A percentile compares a stretch with the other conserved stretches of the same genome.
Conservation (phyloP, 2,888 invertebrate genomes). For the Drosophila pegasa region DNA sequence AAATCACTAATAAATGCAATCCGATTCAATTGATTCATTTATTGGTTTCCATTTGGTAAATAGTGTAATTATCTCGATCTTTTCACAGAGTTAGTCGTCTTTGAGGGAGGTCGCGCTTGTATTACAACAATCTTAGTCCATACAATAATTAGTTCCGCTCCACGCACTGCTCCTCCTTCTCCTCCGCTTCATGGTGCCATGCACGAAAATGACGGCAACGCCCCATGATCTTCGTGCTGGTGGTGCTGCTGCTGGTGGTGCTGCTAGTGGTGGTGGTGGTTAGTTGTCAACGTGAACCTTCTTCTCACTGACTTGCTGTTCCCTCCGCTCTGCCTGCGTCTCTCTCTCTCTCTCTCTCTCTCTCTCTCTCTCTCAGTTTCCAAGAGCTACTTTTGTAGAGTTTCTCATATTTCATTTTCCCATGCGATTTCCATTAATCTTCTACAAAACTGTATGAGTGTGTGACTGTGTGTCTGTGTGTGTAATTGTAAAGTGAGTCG, state of each 20-base stretch:
- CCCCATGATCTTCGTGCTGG: constrained; percentile 33
- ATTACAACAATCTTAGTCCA: constrained; percentile 27
- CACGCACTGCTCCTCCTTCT: constrained; percentile 31
- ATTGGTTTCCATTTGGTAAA: no score
- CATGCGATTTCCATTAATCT: constrained; percentile 71
- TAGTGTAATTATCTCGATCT: no score
- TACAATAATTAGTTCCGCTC: constrained; percentile 50
- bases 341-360: no score
- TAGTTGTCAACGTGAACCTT: constrained; percentile 42
- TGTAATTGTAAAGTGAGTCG: constrained; percentile 44
- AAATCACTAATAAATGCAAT: no score
- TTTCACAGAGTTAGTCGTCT: no score
- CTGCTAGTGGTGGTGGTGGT: constrained; percentile 27
- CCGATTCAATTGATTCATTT: background rate
- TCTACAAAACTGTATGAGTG: constrained; percentile 13
- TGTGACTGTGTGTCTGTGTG: constrained; percentile 5
- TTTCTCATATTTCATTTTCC: constrained; percentile 71
- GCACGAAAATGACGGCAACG: constrained; percentile 22
- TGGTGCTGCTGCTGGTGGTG: background rate
- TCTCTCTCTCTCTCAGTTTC: no score
- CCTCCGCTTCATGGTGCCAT: constrained; percentile 6
- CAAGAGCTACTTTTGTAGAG: constrained; percentile 34
- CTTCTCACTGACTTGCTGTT: constrained; percentile 9
- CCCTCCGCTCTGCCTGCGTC: background rate
- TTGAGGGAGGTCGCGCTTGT: background rate